Percentiles rank a stretch among this genome's conserved stretches.
phyloP scores from a whole-genome alignment of 2,797 vertebrate species.

The Syngnathus acus region DNA sequence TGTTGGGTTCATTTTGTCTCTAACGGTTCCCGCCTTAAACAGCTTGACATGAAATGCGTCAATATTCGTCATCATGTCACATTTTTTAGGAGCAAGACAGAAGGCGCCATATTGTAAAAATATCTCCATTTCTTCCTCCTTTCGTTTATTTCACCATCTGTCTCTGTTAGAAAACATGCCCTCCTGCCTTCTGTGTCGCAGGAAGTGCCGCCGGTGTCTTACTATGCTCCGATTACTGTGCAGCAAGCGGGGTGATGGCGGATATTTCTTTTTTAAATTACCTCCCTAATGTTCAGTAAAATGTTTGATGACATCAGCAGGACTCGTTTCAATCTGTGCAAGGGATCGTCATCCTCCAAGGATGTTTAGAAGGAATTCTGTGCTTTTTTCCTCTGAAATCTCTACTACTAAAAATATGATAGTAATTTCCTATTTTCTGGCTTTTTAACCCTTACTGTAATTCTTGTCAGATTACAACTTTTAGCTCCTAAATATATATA shows the following conservation, averaged over 20 bases:
- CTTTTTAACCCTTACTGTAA: too few relatives aligned
- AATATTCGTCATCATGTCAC: not conserved
- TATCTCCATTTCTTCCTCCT: conserved; percentile 23
- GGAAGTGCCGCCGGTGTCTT: conserved; percentile 17
- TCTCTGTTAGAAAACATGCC: conserved; percentile 31
- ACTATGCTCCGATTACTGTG: not conserved
- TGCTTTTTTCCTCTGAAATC: too few relatives aligned
- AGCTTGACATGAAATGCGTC: too few relatives aligned
- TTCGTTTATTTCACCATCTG: conserved; percentile 48
- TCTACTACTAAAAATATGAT: too few relatives aligned
- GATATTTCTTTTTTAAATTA: not conserved
- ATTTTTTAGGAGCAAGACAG: not conserved
- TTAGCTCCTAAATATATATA: too few relatives aligned
- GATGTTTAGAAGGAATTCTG: too few relatives aligned
- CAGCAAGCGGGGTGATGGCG: not conserved
- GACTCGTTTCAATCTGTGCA: not conserved
- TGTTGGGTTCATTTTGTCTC: too few relatives aligned
- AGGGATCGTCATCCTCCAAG: too few relatives aligned
- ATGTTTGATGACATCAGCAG: not conserved
- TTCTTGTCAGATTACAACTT: too few relatives aligned
- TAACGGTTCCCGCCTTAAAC: too few relatives aligned
- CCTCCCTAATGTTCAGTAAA: not conserved
- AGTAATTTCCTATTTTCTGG: too few relatives aligned
- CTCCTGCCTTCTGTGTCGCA: conserved; percentile 25
- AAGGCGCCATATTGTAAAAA: not conserved